Evolutionary conservation across 2,888 invertebrate species (phyloP).

Genomic region (Carcina quercana): DNA sequence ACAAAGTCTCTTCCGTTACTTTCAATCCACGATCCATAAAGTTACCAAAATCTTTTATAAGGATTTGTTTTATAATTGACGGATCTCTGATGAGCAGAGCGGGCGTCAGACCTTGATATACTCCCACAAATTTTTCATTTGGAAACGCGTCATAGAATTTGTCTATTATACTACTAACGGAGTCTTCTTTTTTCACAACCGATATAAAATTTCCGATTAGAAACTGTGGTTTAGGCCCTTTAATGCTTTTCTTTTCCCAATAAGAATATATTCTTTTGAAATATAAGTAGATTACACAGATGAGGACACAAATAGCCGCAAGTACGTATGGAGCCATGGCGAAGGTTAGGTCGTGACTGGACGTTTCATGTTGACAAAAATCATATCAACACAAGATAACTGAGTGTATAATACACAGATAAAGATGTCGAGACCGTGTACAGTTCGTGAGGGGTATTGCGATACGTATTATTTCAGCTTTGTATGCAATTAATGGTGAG

Average conservation of each 20-base stretch:
- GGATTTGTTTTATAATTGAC: conserved; percentile 26
- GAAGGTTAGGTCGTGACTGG: too few species aligned
- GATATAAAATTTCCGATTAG: conserved; percentile 5
- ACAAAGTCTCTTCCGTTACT: conserved; percentile 20
- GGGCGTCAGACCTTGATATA: conserved; percentile 25
- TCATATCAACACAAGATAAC: too few species aligned
- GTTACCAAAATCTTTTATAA: conserved; percentile 27
- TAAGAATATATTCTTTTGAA: conserved; percentile 1
- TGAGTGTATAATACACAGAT: too few species aligned
- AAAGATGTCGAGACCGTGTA: too few species aligned
- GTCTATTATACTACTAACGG: conserved; percentile 9
- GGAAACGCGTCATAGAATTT: conserved; percentile 19
- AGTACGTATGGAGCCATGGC: not conserved
- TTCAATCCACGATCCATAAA: conserved; percentile 28
- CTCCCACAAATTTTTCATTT: conserved; percentile 30
- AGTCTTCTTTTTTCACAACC: conserved; percentile 5
- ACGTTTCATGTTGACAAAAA: too few species aligned
- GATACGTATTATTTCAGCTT: too few species aligned
- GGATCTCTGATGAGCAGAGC: conserved; percentile 28
- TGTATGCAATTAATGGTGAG: too few species aligned
- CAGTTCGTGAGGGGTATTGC: too few species aligned
- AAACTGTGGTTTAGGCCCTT: conserved; percentile 4
- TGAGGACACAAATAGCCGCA: not conserved
- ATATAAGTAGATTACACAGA: not conserved
- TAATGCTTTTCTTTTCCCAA: conserved; percentile 7